Conservation (phyloP, 2,888 invertebrate species). For the Euzophera pinguis region DNA sequence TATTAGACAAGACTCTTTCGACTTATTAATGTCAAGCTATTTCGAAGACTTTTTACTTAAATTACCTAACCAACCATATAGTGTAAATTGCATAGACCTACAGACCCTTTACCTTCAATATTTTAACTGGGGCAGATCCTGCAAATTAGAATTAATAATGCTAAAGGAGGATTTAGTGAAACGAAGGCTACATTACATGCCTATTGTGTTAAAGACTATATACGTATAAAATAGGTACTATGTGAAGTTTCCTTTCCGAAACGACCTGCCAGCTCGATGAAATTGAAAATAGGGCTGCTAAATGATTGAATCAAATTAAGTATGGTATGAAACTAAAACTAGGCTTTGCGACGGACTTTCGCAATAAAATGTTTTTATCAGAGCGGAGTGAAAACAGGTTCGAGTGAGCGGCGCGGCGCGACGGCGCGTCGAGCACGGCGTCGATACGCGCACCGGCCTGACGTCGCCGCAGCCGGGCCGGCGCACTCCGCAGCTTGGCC, state of each 20-base stretch:
- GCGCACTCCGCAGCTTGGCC: conserved; percentile 51
- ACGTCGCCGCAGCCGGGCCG: conserved; percentile 49
- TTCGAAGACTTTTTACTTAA: too few relatives aligned
- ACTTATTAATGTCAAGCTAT: too few relatives aligned
- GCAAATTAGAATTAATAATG: conserved; percentile 15
- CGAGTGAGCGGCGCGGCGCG: conserved; percentile 44
- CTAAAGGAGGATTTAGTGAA: conserved; percentile 7
- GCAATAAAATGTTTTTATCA: conserved; percentile 61
- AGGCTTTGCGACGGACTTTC: conserved; percentile 48
- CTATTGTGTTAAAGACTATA: conserved; percentile 6
- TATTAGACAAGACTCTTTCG: too few relatives aligned
- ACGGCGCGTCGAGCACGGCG: conserved; percentile 41
- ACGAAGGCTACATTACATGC: neutral
- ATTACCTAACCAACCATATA: too few relatives aligned
- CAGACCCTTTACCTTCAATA: conserved; percentile 7
- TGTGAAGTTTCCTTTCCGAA: neutral
- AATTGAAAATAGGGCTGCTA: conserved; percentile 31
- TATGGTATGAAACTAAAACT: conserved; percentile 48
- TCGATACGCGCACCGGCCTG: conserved; percentile 62
- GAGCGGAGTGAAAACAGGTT: conserved; percentile 51
- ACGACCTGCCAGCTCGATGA: neutral
- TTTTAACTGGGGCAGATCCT: conserved; percentile 9
- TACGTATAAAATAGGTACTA: neutral
- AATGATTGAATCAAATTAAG: conserved; percentile 45
- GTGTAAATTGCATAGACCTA: neutral